These are phyloP conservation scores for Pentamera pediparva DNA, from an alignment of 53 echinoderm and acorn worm species.

Conservation along the genomic window DNA sequence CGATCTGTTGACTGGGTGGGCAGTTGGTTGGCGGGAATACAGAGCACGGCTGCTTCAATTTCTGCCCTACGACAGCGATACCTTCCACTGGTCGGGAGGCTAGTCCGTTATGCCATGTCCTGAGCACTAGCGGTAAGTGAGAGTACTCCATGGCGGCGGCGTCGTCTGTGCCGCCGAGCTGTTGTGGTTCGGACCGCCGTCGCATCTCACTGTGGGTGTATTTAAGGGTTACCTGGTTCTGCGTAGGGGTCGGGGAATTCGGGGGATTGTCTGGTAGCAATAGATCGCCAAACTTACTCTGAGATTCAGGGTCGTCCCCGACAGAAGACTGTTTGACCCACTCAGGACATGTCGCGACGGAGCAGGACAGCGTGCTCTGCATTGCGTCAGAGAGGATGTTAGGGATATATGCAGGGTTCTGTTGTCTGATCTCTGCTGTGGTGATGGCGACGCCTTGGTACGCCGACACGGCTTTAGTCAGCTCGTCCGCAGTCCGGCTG, in stretches of 20 bases:
- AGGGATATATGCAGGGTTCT: constrained; percentile 23
- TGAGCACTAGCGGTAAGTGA: constrained; percentile 38
- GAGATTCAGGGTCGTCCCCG: background rate
- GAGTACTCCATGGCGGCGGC: constrained; percentile 9
- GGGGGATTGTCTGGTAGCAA: constrained; percentile 52
- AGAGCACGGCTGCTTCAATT: background rate
- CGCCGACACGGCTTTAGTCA: constrained; percentile 19
- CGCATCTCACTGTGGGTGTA: constrained; percentile 4
- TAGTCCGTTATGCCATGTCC: constrained; percentile 30
- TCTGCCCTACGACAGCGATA: constrained; percentile 20
- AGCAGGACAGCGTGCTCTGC: constrained; percentile 22
- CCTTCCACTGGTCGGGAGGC: background rate
- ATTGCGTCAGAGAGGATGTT: constrained; percentile 20
- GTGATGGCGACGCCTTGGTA: constrained; percentile 22
- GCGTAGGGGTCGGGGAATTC: constrained; percentile 44
- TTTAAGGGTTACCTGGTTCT: constrained; percentile 13
- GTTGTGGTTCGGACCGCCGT: background rate
- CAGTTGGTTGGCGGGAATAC: background rate
- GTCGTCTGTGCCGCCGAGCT: background rate
- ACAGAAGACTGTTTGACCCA: background rate
- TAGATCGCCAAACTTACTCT: background rate
- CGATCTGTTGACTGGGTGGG: background rate
- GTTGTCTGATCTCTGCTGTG: constrained; percentile 30
- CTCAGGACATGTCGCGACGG: background rate
- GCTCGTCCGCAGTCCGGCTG: constrained; percentile 35